Evolutionary conservation across 2,888 invertebrate genomes (phyloP), one percentile per base, ranked within the genome.

Genomic region (Drosophila phalerata): DNA sequence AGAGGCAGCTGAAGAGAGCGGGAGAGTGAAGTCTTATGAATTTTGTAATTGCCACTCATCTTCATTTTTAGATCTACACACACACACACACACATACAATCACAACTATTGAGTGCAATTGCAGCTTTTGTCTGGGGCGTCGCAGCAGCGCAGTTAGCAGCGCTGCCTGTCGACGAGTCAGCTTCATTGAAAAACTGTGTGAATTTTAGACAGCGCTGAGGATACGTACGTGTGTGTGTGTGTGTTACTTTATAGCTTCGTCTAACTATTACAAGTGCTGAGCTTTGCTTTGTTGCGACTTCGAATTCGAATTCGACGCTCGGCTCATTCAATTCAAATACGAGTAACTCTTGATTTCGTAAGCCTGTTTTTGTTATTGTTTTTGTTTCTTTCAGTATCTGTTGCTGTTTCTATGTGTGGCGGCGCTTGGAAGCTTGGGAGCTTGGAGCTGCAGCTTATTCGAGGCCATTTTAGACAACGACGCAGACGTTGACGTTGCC

Each of bases 241-340:
- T 42, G 32, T 63, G 48, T 48, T 51, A 53, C 22, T 62, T 60
- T 75, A 47, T 73, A 69, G 55, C 81, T 76, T 47, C 65, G 70
- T 72, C 75, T 68, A 77, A 77, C 73, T 73, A 72, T 73, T 77
- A 63, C 79, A 85, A 79, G 76, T 79, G 65, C 57, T 53, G 72
- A 58, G 63, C 62, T 76, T 53, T 61, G 75, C 65, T 76, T 75
- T 70, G 76, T 70, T 63, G 6, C 30, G 30, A 30, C 47, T 63
- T 58, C 60, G 56, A 49, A 53, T 63, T 58, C 60, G 56, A 49
- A 53, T 53, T 48, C 52, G 53, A 51, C 22, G 43, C 22, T 28
- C 38, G 48, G 70, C 88, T 86, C 86, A 88, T 88, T 85, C 85
- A 88, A 85, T 86, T 85, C 88, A 86, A 88, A 85, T 86, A n/a